Base-by-base conservation (phyloP, 2,888 invertebrate genomes). In the Epistrophe grossulariae region DNA sequence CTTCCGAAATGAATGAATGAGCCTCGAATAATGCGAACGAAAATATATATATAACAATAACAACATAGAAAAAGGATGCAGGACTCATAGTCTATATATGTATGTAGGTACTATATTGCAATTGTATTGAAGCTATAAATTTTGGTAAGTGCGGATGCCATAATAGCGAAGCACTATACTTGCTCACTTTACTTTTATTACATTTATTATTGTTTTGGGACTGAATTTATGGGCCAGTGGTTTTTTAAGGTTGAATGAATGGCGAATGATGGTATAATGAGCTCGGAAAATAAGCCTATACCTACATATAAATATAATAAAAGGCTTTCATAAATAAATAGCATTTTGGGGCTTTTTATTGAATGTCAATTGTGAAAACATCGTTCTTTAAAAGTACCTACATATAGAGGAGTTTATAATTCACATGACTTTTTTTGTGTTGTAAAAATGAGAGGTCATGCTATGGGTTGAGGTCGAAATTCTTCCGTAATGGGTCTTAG, bases 181-280 rank as follows among this genome's bases (percentile, higher is more conserved):
- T 79, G 87, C 60, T 79, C 87, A 87, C 70, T 82, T 71, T 79
- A 83, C 76, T 87, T 83, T 87, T 87, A 79, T 83, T 83, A 87
- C 83, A 87, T 82, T 87, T 87, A 83, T 87, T 87, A 87, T 82
- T 87, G 82, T 87, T 83, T 79, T 66, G 87, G 71, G 55, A 38
- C 73, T 40, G 19, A 79, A 82, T 83, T 82, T 87, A 87, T 87
- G 78, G 72, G 66, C 64, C 55, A 78, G 43, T 52, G 62, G 48
- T 57, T 73, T 59, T 59, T 35, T 35, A 38, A 60, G 73, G 60
- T n/a, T 73, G 55, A 68, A 48, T 19, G 31, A 50, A 59, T 66
- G 31, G 73, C n/a, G n/a, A 38, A 48, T 43, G 66, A 48, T 64
- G 71, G 78, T 87, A n/a, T n/a, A 87, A 87, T 87, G 79, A 87